phyloP scores from a whole-genome alignment of 2,888 invertebrate species.

The Actias luna region DNA sequence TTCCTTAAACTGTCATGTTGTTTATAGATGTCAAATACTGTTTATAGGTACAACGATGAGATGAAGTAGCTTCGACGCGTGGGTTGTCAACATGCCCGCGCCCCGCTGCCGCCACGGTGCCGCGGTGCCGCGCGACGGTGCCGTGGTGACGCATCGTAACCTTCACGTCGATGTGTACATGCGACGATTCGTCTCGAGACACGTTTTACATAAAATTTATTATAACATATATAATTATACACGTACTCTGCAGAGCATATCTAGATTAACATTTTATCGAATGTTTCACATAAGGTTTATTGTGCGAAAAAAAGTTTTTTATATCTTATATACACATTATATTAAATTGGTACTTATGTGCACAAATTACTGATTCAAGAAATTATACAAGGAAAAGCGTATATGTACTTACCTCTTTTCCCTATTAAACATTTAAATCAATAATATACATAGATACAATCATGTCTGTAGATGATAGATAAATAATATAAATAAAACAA shows the following conservation, averaged over 20 bases:
- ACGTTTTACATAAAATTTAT: constrained; percentile 22
- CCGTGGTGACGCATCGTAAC: constrained; percentile 56
- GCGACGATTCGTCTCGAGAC: constrained; percentile 33
- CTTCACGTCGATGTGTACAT: constrained; percentile 25
- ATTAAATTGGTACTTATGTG: neutral
- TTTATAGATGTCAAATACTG: neutral
- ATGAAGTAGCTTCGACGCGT: constrained; percentile 43
- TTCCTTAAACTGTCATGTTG: neutral
- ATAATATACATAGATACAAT: neutral
- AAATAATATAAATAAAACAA: neutral
- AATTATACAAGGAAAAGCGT: no score
- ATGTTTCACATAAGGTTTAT: neutral
- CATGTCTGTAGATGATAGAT: neutral
- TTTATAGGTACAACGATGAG: neutral
- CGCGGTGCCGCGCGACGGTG: constrained; percentile 33
- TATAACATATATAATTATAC: neutral
- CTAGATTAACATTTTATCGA: neutral
- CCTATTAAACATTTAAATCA: neutral
- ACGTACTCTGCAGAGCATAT: neutral
- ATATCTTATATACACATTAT: neutral
- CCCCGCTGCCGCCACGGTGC: constrained; percentile 57
- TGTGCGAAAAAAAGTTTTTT: neutral
- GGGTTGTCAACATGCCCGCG: constrained; percentile 55
- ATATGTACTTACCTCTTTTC: no score
- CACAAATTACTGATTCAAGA: no score